Evolutionary conservation across 2,113 vertebrate genomes (phyloP), one percentile per base, ranked within the genome.

Genomic region (Okapia johnstoni): DNA sequence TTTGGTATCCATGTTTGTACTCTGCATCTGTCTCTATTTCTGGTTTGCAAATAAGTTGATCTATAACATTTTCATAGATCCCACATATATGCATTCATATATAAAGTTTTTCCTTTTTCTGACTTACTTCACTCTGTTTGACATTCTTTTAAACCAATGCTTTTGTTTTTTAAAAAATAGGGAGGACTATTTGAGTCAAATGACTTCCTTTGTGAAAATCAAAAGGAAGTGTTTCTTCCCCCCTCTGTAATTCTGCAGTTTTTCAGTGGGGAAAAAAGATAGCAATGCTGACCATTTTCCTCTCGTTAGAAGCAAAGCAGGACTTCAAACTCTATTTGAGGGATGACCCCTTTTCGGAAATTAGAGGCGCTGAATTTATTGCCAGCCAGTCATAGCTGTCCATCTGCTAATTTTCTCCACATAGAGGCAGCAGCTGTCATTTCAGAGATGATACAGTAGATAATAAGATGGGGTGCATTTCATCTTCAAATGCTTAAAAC

Each of bases 401-500:
- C 94, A 96, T 97, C 96, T 97, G 97, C 89, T 97, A 77, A 97
- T 85, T 97, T 95, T 93, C 57, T 91, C 73, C 93, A 54, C 84
- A 60, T 79, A 12, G 61, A 85, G 76, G 70, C 43, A 93, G 92
- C 97, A 94, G 96, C 95, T 98, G 97, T 93, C 90, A 88, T 54
- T 95, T 91, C 94, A 90, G 79, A 96, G 88, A 97, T 9, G 79
- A 66, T 87, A 87, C 88, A 92, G 94, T 85, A 81, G 95, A 97
- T 97, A 96, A 95, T 55, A 97, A 95, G 95, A 77, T 40, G 21
- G 52, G 84, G 90, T 63, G 30, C 25, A 8, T 96, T 96, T 96
- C 81, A 95, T 96, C 94, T 95, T 96, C 96, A 63, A 9, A 96
- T 90, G 92, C 97, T 96, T 95, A 54, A 92, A 97, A 97, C 96